Conservation (phyloP, 2,888 invertebrate genomes). For the Dasypogon diadema region DNA sequence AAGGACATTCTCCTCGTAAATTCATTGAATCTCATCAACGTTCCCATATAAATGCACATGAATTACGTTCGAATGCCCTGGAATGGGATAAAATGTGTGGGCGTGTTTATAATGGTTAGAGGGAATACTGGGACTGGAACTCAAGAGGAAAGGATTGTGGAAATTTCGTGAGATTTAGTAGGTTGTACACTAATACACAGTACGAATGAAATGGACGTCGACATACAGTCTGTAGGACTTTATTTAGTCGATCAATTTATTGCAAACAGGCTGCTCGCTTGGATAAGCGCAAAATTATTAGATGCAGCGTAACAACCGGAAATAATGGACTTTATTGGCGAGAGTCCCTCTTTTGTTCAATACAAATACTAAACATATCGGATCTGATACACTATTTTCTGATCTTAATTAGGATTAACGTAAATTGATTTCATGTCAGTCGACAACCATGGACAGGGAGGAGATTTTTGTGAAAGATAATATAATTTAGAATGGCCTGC, state of each 20-base stretch:
- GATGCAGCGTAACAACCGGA: slow-evolving; percentile 1
- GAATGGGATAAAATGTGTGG: not conserved
- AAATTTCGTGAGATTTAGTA: not conserved
- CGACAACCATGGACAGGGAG: no score
- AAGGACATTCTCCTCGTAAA: slow-evolving; percentile 5
- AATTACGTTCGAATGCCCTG: slow-evolving; percentile 21
- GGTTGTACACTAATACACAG: no score
- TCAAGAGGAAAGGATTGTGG: slow-evolving; percentile 2
- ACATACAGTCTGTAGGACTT: slow-evolving; percentile 1
- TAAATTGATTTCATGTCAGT: slow-evolving; percentile 20
- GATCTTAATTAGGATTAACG: slow-evolving; percentile 29
- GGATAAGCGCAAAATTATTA: slow-evolving; percentile 15
- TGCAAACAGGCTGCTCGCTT: not conserved
- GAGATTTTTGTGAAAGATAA: no score
- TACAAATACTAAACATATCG: not conserved
- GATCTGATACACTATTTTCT: not conserved
- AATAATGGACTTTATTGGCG: slow-evolving; percentile 1
- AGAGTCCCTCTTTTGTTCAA: not conserved
- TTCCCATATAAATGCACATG: slow-evolving; percentile 35
- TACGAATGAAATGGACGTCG: not conserved
- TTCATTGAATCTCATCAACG: slow-evolving; percentile 30
- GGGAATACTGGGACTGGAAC: slow-evolving; percentile 1
- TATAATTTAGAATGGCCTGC: no score
- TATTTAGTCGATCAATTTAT: slow-evolving; percentile 10
- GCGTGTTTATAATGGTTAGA: not conserved